phyloP scores from a whole-genome alignment of 2,113 vertebrate genomes.

The Perca fluviatilis region DNA sequence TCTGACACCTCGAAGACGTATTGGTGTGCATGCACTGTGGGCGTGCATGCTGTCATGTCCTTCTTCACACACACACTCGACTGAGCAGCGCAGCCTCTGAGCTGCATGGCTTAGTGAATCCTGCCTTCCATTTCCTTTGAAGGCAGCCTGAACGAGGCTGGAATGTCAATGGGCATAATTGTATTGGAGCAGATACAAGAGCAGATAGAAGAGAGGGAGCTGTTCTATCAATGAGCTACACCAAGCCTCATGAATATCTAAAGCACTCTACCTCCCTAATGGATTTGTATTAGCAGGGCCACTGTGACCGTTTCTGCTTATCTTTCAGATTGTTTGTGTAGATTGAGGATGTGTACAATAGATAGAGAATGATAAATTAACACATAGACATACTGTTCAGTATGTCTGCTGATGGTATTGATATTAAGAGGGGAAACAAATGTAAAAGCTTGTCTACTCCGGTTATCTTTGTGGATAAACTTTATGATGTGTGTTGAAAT shows the following conservation, averaged over 20 bases:
- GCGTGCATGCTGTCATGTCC: slow-evolving; percentile 30
- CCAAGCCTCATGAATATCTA: slow-evolving; percentile 69
- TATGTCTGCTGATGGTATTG: slow-evolving; percentile 7
- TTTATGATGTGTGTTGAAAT: background rate
- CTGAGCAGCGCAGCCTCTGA: slow-evolving; percentile 64
- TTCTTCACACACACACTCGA: slow-evolving; percentile 45
- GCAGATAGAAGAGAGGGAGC: slow-evolving; percentile 72
- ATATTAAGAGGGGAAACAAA: background rate
- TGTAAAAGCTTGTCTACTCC: background rate
- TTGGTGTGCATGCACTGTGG: slow-evolving; percentile 24
- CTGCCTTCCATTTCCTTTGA: slow-evolving; percentile 75
- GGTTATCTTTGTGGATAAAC: background rate
- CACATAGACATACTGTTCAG: background rate
- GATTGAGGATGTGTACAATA: slow-evolving; percentile 5
- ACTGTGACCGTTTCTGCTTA: slow-evolving; percentile 26
- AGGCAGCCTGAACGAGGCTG: slow-evolving; percentile 66
- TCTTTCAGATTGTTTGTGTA: slow-evolving; percentile 25
- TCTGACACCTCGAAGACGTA: slow-evolving; percentile 63
- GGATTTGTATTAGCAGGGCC: slow-evolving; percentile 66
- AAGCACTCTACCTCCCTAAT: slow-evolving; percentile 64
- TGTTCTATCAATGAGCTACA: slow-evolving; percentile 74
- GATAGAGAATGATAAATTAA: slow-evolving; percentile 16
- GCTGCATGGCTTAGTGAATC: slow-evolving; percentile 74
- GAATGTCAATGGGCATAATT: slow-evolving; percentile 84
- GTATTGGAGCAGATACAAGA: slow-evolving; percentile 78